Evolutionary conservation across 2,113 vertebrate genomes (phyloP).

Genomic region (Nettapus auritus): DNA sequence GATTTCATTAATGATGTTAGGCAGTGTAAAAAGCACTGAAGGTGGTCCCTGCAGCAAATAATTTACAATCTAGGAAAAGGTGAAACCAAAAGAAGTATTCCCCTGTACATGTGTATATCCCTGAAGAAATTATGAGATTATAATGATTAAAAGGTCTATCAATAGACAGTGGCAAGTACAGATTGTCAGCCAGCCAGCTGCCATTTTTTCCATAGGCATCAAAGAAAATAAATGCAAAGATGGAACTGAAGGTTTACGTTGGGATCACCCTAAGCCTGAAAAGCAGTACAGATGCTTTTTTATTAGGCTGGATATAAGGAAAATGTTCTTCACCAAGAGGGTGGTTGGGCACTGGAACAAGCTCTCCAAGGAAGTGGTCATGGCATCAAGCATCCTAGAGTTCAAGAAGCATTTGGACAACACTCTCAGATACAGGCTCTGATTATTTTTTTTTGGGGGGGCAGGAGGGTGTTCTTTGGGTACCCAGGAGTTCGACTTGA

Average conservation of each 20-base stretch:
- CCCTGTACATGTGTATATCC: not conserved
- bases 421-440: not conserved
- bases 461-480: not conserved
- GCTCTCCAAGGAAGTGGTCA: not conserved
- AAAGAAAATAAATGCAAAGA: not conserved
- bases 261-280: not conserved
- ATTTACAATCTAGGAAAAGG: not conserved
- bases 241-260: not conserved
- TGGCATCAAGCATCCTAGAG: not conserved
- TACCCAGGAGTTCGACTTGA: not conserved
- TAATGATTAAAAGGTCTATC: not conserved
- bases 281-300: not conserved
- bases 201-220: not conserved
- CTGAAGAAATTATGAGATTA: not conserved
- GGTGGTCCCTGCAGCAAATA: not conserved
- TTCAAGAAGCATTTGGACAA: not conserved
- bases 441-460: not conserved
- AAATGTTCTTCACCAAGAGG: not conserved
- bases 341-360: not conserved
- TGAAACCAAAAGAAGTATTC: not conserved
- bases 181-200: not conserved
- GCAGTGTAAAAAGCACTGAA: not conserved
- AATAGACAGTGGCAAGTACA: not conserved
- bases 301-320: not conserved
- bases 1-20: not conserved